phyloP scores from a whole-genome alignment of 92 coral and sea anemone species.

The Nematostella vectensis region DNA sequence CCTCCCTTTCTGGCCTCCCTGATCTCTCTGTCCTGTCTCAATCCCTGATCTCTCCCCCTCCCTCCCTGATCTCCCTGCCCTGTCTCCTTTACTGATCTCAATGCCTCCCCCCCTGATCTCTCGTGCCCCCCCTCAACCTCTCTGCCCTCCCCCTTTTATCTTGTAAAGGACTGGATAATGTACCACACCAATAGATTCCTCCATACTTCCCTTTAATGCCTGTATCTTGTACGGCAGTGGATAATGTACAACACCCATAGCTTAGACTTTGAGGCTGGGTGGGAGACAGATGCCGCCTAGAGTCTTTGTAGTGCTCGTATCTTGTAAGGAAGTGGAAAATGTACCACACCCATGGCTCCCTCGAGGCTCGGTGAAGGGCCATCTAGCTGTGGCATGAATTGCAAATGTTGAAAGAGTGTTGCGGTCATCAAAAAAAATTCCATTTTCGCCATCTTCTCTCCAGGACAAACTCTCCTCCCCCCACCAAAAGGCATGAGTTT shows the following conservation, averaged over 20 bases:
- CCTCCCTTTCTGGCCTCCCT: conserved; percentile 2
- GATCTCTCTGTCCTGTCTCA: neutral
- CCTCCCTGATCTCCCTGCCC: conserved; percentile 1
- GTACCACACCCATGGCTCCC: conserved; percentile 66
- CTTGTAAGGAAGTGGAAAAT: conserved; percentile 52
- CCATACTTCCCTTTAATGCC: neutral
- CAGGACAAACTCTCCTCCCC: conserved; percentile 75
- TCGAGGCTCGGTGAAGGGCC: conserved; percentile 52
- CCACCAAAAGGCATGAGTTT: conserved; percentile 71
- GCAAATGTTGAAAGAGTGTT: conserved; percentile 57
- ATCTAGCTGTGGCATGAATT: conserved; percentile 30
- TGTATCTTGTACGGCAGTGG: neutral
- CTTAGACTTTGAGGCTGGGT: neutral
- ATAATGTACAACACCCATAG: neutral
- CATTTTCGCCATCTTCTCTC: conserved; percentile 61
- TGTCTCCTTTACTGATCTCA: neutral
- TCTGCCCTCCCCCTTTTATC: too few relatives aligned
- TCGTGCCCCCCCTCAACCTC: neutral
- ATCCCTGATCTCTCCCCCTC: conserved; percentile 1
- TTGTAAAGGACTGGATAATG: too few relatives aligned
- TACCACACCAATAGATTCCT: too few relatives aligned
- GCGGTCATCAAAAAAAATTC: conserved; percentile 57
- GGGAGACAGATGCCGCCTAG: too few relatives aligned
- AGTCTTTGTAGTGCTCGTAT: conserved; percentile 10
- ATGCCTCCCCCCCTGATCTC: neutral